Percentiles rank a stretch among this genome's conserved stretches.
phyloP scores from a whole-genome alignment of 2,113 vertebrate genomes.

The Asarcornis scutulata region DNA sequence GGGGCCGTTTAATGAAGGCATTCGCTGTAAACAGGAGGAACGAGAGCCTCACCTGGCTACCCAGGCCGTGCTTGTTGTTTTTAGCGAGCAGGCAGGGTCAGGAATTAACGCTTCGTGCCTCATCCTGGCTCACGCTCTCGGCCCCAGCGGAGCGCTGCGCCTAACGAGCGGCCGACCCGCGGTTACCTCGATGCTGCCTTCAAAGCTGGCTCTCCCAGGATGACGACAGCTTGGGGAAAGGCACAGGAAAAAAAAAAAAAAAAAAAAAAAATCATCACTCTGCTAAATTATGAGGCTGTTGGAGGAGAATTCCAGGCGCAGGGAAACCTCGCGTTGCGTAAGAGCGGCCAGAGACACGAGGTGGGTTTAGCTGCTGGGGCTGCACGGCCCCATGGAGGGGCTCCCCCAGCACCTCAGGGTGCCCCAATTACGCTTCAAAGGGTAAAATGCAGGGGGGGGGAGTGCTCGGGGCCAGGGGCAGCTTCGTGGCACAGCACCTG shows the following conservation, averaged over 20 bases:
- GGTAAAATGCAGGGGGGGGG: background rate
- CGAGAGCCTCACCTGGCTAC: background rate
- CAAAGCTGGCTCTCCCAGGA: background rate
- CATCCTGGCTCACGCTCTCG: background rate
- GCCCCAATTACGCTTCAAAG: background rate
- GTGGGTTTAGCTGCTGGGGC: background rate
- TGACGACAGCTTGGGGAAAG: background rate
- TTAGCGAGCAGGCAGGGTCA: too few relatives aligned
- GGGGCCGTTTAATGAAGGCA: background rate
- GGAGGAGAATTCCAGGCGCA: background rate
- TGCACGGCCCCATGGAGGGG: background rate
- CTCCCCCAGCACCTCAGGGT: rapidly evolving
- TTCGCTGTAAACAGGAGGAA: background rate
- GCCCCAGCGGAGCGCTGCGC: background rate
- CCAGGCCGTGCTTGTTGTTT: background rate
- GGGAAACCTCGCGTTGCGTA: background rate
- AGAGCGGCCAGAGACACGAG: background rate
- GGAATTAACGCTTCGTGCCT: background rate
- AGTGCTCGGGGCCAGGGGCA: background rate
- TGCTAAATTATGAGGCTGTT: background rate
- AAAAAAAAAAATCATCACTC: background rate
- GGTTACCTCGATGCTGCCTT: background rate
- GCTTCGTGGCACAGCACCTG: background rate
- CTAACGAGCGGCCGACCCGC: rapidly evolving
- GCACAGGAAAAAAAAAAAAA: too few relatives aligned